These are phyloP conservation scores for Bombylius major DNA, from an alignment of 2,888 invertebrate species.

Conservation along the genomic window DNA sequence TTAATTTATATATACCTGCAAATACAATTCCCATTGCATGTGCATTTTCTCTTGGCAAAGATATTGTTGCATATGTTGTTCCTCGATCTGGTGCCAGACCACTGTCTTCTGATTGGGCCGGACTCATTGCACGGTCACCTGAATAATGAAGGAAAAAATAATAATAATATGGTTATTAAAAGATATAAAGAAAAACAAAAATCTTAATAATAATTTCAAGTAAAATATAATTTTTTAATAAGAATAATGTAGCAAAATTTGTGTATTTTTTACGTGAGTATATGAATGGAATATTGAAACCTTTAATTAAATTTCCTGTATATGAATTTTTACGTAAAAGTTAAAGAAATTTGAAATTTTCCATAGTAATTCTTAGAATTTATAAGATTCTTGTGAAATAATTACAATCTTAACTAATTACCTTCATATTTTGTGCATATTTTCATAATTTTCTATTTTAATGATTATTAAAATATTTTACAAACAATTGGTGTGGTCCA, in stretches of 20 bases:
- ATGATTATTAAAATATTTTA: neutral
- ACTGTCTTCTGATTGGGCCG: conserved; percentile 37
- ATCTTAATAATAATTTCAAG: too few relatives aligned
- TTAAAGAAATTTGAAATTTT: too few relatives aligned
- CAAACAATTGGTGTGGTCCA: neutral
- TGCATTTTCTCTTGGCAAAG: conserved; percentile 33
- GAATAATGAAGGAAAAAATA: conserved; percentile 2
- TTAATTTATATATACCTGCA: conserved; percentile 23
- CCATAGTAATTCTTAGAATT: neutral
- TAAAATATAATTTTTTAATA: too few relatives aligned
- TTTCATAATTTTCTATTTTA: neutral
- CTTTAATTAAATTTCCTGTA: too few relatives aligned
- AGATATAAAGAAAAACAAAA: too few relatives aligned
- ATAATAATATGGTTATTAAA: too few relatives aligned
- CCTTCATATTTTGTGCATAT: neutral
- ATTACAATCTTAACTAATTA: neutral
- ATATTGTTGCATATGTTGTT: conserved; percentile 36
- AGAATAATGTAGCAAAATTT: too few relatives aligned
- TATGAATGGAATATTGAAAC: too few relatives aligned
- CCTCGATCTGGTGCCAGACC: conserved; percentile 36
- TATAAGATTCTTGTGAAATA: neutral
- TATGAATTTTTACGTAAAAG: too few relatives aligned
- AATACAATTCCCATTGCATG: conserved; percentile 35
- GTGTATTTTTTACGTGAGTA: too few relatives aligned
- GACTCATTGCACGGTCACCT: conserved; percentile 38